Conservation (phyloP, 2,888 invertebrate genomes). For the Halocaridina rubra region DNA sequence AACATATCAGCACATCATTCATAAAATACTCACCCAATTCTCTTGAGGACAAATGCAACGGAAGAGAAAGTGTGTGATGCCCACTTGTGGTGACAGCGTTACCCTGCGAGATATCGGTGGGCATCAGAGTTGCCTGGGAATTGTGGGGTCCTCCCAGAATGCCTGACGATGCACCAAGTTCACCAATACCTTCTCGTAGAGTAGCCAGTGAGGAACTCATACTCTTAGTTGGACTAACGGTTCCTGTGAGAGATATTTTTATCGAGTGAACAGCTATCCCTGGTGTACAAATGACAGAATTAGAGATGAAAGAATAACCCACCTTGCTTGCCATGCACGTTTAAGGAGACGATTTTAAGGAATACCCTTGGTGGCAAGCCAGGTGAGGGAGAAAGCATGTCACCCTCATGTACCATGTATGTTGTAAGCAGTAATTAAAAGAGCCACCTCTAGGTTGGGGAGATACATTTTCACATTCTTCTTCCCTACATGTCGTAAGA, state of each 20-base stretch:
- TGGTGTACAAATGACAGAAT: neutral
- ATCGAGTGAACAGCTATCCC: no score
- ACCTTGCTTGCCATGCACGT: no score
- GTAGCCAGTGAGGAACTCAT: conserved; percentile 65
- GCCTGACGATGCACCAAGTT: conserved; percentile 45
- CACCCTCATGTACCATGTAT: no score
- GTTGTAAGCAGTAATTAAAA: no score
- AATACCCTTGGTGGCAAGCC: no score
- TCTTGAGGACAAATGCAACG: conserved; percentile 40
- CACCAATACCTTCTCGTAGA: conserved; percentile 46
- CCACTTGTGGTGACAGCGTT: conserved; percentile 10
- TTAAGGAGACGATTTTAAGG: no score
- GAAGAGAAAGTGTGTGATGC: conserved; percentile 48
- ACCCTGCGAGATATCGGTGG: neutral
- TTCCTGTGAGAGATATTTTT: conserved; percentile 55
- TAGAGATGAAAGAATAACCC: no score
- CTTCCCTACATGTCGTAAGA: no score
- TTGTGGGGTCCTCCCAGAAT: conserved; percentile 31
- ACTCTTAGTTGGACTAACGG: conserved; percentile 66
- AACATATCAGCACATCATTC: neutral
- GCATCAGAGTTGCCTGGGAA: conserved; percentile 18
- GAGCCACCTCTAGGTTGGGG: no score
- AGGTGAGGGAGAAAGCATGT: no score
- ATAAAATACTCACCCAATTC: conserved; percentile 49
- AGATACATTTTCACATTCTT: no score